Percentiles rank a stretch among this genome's conserved stretches.
Conservation (phyloP, 2,113 vertebrate genomes). For the Antigone vipio region DNA sequence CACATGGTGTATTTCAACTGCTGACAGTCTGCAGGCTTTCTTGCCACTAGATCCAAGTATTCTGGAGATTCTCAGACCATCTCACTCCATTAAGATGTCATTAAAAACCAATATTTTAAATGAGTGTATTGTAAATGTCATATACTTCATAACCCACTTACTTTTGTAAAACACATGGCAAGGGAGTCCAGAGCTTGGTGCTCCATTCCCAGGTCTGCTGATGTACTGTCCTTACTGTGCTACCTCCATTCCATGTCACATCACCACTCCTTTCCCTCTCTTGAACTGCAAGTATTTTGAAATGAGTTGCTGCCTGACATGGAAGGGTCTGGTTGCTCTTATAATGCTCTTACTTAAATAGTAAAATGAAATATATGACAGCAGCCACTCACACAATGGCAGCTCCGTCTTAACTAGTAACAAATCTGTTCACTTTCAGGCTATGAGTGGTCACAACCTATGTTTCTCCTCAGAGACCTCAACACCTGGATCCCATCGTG, state of each 20-base stretch:
- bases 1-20: neutral
- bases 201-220: neutral
- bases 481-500: neutral
- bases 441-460: neutral
- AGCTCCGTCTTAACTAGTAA: neutral
- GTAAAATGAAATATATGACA: neutral
- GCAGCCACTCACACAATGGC: neutral
- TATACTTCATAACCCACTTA: neutral
- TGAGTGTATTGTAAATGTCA: neutral
- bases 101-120: neutral
- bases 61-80: neutral
- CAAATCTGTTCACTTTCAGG: neutral
- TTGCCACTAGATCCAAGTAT: neutral
- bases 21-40: neutral
- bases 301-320: neutral
- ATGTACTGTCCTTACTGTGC: neutral
- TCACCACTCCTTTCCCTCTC: neutral
- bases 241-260: fast-evolving
- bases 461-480: neutral
- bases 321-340: neutral
- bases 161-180: neutral
- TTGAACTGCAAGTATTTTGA: neutral
- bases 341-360: neutral
- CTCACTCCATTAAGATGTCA: neutral
- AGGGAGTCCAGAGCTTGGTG: no score